These are phyloP conservation scores for Empis stercorea DNA, from an alignment of 2,888 invertebrate species.

Conservation along the genomic window DNA sequence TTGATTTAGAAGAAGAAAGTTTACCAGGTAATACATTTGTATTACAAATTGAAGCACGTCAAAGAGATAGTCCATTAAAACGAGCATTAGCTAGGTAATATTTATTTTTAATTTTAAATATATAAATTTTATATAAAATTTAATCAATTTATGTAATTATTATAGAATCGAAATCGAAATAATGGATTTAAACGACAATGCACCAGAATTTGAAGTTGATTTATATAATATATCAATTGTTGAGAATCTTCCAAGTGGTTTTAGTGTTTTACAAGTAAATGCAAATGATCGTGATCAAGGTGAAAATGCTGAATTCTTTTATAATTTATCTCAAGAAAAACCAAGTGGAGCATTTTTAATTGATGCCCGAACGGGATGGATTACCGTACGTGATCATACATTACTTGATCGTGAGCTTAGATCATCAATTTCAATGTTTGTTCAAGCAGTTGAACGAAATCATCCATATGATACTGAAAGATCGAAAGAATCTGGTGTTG, in stretches of 20 bases:
- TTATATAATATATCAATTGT: slow-evolving; percentile 86
- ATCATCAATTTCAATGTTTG: slow-evolving; percentile 57
- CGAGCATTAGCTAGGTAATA: slow-evolving; percentile 48
- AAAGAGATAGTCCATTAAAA: slow-evolving; percentile 64
- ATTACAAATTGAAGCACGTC: slow-evolving; percentile 64
- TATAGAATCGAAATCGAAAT: slow-evolving; percentile 57
- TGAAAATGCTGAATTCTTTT: slow-evolving; percentile 73
- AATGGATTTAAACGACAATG: slow-evolving; percentile 68
- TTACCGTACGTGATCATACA: slow-evolving; percentile 63
- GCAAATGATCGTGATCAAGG: slow-evolving; percentile 73
- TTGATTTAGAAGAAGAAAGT: slow-evolving; percentile 65
- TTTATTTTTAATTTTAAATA: neutral
- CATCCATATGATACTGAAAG: slow-evolving; percentile 38
- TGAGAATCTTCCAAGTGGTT: slow-evolving; percentile 76
- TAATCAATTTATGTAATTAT: slow-evolving; percentile 8
- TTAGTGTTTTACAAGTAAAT: slow-evolving; percentile 43
- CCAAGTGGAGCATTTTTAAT: slow-evolving; percentile 66
- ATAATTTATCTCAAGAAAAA: slow-evolving; percentile 52
- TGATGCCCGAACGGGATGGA: slow-evolving; percentile 69
- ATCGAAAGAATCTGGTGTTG: slow-evolving; percentile 38
- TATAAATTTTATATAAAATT: neutral
- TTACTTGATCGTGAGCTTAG: slow-evolving; percentile 69
- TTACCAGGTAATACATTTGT: slow-evolving; percentile 63
- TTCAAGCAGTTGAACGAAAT: slow-evolving; percentile 67
- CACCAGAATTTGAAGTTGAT: slow-evolving; percentile 78